phyloP scores from a whole-genome alignment of 2,113 vertebrate genomes.

The Anoplopoma fimbria region DNA sequence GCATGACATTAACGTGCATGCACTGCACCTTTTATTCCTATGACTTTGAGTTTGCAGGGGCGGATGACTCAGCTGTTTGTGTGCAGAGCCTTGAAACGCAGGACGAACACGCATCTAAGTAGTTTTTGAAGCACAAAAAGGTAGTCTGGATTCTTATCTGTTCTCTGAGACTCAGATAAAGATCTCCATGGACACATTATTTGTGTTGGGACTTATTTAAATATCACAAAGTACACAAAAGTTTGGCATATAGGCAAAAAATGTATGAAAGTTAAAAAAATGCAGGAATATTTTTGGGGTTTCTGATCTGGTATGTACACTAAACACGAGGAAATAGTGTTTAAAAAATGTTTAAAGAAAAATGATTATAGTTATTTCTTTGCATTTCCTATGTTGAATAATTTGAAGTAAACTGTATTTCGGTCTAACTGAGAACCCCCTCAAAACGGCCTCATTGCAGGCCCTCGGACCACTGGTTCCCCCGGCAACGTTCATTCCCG shows the following conservation, averaged over 20 bases:
- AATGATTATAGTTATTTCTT: background rate
- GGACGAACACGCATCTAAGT: background rate
- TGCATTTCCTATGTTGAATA: background rate
- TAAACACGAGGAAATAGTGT: background rate
- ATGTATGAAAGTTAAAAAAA: background rate
- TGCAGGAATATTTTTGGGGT: background rate
- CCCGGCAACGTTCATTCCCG: background rate
- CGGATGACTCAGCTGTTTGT: conserved; percentile 65
- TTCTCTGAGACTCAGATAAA: background rate
- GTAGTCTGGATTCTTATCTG: background rate
- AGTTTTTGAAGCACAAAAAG: background rate
- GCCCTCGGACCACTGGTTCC: background rate
- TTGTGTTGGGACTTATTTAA: background rate
- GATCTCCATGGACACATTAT: background rate
- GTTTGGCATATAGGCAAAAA: background rate
- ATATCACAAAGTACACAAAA: too few relatives aligned
- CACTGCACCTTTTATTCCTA: background rate
- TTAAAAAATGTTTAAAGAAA: background rate
- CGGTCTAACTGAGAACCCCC: too few relatives aligned
- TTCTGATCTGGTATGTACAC: background rate
- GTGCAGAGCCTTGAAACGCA: background rate
- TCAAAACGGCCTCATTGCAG: too few relatives aligned
- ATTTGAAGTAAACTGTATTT: too few relatives aligned
- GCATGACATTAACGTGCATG: background rate
- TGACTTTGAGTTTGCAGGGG: background rate